Evolutionary conservation across 2,888 invertebrate genomes (phyloP).

Genomic region (Stramonita haemastoma): DNA sequence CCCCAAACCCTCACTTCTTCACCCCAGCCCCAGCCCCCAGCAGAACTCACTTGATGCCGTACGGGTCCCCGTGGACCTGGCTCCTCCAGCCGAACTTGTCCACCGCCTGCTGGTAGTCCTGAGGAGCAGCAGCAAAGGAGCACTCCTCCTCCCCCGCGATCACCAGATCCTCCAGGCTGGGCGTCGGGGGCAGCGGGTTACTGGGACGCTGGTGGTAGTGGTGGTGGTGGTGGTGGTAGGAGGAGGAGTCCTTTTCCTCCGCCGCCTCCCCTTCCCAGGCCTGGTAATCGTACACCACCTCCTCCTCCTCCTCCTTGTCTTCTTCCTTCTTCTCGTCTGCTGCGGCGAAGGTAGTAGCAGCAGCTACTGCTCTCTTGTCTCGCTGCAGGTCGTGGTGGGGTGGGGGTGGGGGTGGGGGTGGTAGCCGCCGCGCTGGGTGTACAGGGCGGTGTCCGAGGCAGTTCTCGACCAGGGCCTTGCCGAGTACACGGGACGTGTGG

Average conservation of each 20-base stretch:
- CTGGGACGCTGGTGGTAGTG: neutral
- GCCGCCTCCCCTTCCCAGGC: conserved; percentile 12
- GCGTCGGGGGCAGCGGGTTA: conserved; percentile 26
- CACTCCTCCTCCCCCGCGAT: conserved; percentile 10
- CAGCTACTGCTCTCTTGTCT: too few species aligned
- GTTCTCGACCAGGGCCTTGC: conserved; percentile 1
- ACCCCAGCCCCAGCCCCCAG: neutral
- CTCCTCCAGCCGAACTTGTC: conserved; percentile 71
- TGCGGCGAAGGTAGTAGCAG: too few species aligned
- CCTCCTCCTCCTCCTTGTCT: neutral
- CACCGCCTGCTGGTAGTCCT: conserved; percentile 39
- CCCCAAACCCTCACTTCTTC: too few species aligned
- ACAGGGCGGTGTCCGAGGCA: neutral
- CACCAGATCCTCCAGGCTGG: conserved; percentile 16
- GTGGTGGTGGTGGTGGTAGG: too few species aligned
- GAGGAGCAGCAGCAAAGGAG: conserved; percentile 9
- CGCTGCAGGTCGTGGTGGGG: neutral
- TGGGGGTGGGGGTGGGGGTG: too few species aligned
- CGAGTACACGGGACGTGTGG: conserved; percentile 49
- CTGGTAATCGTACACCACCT: neutral
- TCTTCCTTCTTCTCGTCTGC: neutral
- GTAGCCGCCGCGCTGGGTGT: neutral
- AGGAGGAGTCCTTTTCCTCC: neutral
- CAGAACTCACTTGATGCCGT: conserved; percentile 45
- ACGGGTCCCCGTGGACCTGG: conserved; percentile 50